phyloP scores from a whole-genome alignment of 1,140 invertebrate species.

The Drosophila auraria region DNA sequence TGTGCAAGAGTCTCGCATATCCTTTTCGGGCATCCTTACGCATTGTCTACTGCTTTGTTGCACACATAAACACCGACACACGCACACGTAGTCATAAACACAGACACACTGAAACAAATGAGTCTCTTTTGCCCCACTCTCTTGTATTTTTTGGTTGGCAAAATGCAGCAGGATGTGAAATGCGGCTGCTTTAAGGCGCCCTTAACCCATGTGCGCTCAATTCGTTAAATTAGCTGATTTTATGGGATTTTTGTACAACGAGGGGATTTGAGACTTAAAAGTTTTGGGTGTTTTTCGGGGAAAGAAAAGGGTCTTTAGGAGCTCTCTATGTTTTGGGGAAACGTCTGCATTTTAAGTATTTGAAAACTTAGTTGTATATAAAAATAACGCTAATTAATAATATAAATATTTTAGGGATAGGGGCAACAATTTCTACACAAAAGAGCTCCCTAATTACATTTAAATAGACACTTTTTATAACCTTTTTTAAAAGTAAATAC shows the following conservation, averaged over 20 bases:
- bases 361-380: neutral
- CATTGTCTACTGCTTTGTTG: conserved; percentile 78
- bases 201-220: conserved; percentile 45
- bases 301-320: neutral
- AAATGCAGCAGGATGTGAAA: conserved; percentile 39
- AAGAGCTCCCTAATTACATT: neutral
- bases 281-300: neutral
- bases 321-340: neutral
- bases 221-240: conserved; percentile 26
- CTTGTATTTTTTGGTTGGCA: neutral
- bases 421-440: too few species aligned
- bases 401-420: too few species aligned
- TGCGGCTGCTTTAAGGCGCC: conserved; percentile 48
- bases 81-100: conserved; percentile 9
- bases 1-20: conserved; percentile 71
- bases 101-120: conserved; percentile 54
- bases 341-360: neutral
- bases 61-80: conserved; percentile 47
- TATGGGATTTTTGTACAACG: conserved; percentile 12
- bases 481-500: neutral
- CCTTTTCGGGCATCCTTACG: conserved; percentile 77
- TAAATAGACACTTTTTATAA: neutral
- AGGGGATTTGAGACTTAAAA: conserved; percentile 11
- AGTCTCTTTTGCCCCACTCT: conserved; percentile 30
- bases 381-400: too few species aligned